phyloP scores from a whole-genome alignment of 2,888 invertebrate genomes.

The Diarsia rubi region DNA sequence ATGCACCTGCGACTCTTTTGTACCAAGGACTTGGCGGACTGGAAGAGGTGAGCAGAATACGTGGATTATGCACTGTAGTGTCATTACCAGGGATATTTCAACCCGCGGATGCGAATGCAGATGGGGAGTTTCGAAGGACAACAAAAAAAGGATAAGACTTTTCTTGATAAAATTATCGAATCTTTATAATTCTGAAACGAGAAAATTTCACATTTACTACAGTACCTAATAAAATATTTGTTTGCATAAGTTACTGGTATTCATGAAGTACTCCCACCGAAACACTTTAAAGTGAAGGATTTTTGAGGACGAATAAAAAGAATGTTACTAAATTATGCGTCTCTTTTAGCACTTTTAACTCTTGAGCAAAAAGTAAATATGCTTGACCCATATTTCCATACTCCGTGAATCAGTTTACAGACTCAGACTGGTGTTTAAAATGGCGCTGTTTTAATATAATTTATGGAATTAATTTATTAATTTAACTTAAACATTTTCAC shows the following conservation, averaged over 20 bases:
- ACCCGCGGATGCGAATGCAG: too few relatives aligned
- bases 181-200: not conserved
- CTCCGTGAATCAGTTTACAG: slow-evolving; percentile 67
- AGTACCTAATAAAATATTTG: not conserved
- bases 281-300: accelerated
- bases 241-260: not conserved
- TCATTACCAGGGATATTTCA: too few relatives aligned
- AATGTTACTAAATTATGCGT: not conserved
- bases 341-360: slow-evolving; percentile 42
- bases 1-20: slow-evolving; percentile 72
- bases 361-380: slow-evolving; percentile 50
- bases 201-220: not conserved
- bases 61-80: too few relatives aligned
- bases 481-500: slow-evolving; percentile 46
- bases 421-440: slow-evolving; percentile 49
- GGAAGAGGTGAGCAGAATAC: slow-evolving; percentile 36
- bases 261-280: not conserved
- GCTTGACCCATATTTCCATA: slow-evolving; percentile 69
- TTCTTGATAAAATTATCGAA: not conserved
- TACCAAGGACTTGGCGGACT: slow-evolving; percentile 20
- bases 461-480: slow-evolving; percentile 48
- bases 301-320: not conserved
- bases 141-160: not conserved
- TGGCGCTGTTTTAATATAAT: slow-evolving; percentile 39
- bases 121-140: too few relatives aligned